Percentiles rank a stretch among this genome's conserved stretches.
phyloP scores from a whole-genome alignment of 2,888 invertebrate species.

The Conus canariensis region DNA sequence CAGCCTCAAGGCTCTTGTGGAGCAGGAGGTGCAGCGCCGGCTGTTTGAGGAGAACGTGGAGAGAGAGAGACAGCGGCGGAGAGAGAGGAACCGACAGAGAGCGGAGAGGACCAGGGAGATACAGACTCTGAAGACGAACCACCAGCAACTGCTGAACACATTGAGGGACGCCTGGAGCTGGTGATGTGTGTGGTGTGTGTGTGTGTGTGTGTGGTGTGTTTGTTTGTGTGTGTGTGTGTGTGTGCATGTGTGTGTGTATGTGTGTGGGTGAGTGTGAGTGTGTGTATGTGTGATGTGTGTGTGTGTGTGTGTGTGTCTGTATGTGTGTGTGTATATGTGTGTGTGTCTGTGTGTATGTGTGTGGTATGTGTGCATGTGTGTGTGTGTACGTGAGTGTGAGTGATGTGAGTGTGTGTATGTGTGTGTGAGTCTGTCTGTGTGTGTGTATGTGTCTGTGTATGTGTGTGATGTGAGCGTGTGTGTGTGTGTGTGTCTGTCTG shows the following conservation, averaged over 20 bases:
- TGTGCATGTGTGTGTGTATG: background rate
- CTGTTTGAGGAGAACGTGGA: constrained; percentile 74
- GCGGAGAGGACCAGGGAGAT: constrained; percentile 51
- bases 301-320: background rate
- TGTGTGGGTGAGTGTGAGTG: background rate
- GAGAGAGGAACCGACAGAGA: constrained; percentile 67
- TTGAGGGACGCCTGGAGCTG: background rate
- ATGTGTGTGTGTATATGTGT: background rate
- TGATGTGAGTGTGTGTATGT: background rate
- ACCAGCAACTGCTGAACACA: background rate
- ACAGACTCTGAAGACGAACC: background rate
- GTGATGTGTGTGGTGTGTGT: background rate
- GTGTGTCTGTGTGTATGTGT: background rate
- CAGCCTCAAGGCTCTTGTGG: constrained; percentile 55
- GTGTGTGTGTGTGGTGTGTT: background rate
- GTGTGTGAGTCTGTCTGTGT: too few relatives aligned
- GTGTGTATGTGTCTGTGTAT: background rate
- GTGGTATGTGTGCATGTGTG: background rate
- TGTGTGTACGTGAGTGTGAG: background rate
- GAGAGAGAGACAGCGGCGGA: constrained; percentile 67
- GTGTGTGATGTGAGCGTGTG: background rate
- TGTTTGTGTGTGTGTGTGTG: constrained; percentile 7
- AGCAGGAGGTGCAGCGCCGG: constrained; percentile 72
- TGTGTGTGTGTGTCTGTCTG: background rate
- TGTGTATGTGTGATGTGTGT: background rate